Percentiles rank a stretch among this genome's conserved stretches.
Conservation (phyloP, 2,797 vertebrate genomes). For the Chelon labrosus region DNA sequence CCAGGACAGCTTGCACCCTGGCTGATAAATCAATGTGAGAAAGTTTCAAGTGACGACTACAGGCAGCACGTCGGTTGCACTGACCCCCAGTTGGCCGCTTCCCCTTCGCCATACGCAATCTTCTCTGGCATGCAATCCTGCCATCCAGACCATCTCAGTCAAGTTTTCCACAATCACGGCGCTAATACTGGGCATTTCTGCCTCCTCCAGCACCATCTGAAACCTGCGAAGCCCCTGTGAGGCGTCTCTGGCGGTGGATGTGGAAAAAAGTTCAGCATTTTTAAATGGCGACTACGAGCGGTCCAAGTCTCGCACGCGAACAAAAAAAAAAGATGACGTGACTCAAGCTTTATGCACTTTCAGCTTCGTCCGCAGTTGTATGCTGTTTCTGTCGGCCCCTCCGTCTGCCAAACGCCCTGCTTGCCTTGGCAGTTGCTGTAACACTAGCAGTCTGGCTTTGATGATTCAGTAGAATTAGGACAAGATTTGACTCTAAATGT, state of each 20-base stretch:
- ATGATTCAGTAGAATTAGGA: slow-evolving; percentile 13
- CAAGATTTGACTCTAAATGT: not conserved
- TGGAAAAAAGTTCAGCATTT: slow-evolving; percentile 18
- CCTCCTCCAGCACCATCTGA: slow-evolving; percentile 8
- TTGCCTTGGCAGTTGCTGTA: slow-evolving; percentile 8
- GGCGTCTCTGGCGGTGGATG: slow-evolving; percentile 1
- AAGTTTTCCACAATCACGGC: not conserved
- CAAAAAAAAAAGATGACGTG: slow-evolving; percentile 6
- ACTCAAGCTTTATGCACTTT: slow-evolving; percentile 7
- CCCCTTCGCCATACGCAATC: not conserved
- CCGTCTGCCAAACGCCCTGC: not conserved
- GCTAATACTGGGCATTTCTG: slow-evolving; percentile 4
- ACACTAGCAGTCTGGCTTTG: slow-evolving; percentile 20
- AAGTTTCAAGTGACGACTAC: slow-evolving; percentile 1
- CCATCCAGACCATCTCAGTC: not conserved
- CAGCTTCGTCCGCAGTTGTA: not conserved
- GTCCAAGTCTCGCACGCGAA: not conserved
- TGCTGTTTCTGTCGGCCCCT: not conserved
- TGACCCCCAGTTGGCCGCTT: not conserved
- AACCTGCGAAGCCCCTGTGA: slow-evolving; percentile 2
- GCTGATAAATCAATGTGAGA: not conserved
- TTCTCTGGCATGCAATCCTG: slow-evolving; percentile 5
- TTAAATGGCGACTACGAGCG: slow-evolving; percentile 5
- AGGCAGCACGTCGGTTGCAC: not conserved
- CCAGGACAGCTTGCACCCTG: not conserved